Base-by-base conservation (phyloP, 2,888 invertebrate species). In the Leucania comma region DNA sequence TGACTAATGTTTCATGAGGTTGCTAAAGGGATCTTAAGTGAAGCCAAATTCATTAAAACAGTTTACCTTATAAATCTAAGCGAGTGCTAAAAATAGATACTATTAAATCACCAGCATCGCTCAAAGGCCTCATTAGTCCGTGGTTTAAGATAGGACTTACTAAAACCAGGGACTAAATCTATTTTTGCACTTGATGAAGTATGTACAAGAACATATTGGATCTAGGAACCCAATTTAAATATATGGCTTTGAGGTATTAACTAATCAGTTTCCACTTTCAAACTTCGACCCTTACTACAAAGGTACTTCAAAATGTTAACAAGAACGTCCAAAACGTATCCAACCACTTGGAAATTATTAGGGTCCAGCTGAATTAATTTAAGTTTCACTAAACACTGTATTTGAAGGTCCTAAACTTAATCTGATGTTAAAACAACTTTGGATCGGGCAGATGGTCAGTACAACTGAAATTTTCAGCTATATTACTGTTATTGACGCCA, bases 291-390 rank as follows among this genome's bases (percentile, higher is more conserved):
- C 61, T 24, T 26, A 68, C 56, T 58, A 50, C 69, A 78, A 68
- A 74, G 58, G 58, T 56, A 63, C 61, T 71, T 53, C 51, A 69
- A 64, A 78, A 64, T 65, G 56, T 70, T 78, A 59, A 73, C 78
- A 78, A 71, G 58, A 62, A 51, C 64, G 57, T 74, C 51, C 35
- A 78, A 83, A 86, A 82, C 85, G 81, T 83, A 82, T 75, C 80
- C 86, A 87, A 79, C 86, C 85, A 85, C 81, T 83, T 86, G 86
- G 84, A 89, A 89, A 87, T 87, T 88, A 89, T 88, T 85, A 87
- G 86, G 90, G 89, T 89, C 84, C 86, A 84, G 80, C 75, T 80
- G 84, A 87, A 88, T 89, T 90, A 88, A 90, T 91, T 90, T 90
- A 90, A 90, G 85, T 89, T 88, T 88, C 87, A 83, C 87, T 89